Conservation (phyloP, 2,113 vertebrate genomes). For the Neotoma lepida region DNA sequence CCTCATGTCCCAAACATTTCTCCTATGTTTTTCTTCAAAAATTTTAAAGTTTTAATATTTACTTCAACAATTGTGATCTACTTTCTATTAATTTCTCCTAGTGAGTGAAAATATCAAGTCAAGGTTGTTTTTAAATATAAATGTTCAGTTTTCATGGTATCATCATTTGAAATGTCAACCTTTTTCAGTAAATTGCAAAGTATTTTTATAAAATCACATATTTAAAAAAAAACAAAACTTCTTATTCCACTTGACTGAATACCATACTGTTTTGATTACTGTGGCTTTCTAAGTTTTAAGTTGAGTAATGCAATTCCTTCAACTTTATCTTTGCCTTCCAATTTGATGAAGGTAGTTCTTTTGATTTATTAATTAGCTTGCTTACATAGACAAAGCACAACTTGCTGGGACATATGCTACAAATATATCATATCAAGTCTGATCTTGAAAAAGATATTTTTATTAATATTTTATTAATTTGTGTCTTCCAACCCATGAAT, state of each 20-base stretch:
- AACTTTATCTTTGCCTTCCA: background rate
- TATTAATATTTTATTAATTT: background rate
- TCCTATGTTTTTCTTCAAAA: background rate
- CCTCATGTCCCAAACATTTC: background rate
- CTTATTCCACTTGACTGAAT: no score
- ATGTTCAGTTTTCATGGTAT: background rate
- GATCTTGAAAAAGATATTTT: background rate
- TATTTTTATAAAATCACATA: background rate
- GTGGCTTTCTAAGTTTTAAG: background rate
- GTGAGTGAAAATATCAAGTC: background rate
- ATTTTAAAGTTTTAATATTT: background rate
- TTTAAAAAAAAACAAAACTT: no score
- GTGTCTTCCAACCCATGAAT: background rate
- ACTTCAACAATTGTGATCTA: background rate
- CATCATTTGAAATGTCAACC: background rate
- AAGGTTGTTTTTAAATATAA: background rate
- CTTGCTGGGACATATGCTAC: background rate
- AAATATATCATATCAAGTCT: background rate
- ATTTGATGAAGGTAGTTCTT: background rate
- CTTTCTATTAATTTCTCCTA: background rate
- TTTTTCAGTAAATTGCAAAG: background rate
- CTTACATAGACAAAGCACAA: background rate
- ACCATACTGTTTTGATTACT: background rate
- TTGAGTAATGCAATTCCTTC: background rate
- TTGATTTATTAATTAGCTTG: background rate